These are phyloP conservation scores for Scolopax rusticola DNA, from an alignment of 2,797 vertebrate genomes.

Conservation along the genomic window DNA sequence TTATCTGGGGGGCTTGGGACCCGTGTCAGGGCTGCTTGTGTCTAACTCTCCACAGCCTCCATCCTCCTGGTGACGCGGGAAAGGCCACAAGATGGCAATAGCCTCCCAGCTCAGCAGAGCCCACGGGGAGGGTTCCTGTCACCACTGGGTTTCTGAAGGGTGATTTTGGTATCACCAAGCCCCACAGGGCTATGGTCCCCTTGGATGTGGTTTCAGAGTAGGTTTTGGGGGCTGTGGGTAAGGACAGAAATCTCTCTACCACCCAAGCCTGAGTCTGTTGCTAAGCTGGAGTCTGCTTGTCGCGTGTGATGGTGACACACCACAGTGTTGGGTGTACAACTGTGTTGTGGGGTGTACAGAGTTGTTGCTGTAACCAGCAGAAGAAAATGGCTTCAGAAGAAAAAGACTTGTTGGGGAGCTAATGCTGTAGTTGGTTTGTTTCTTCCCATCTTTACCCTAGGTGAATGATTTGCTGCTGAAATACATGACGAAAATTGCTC, in stretches of 20 bases:
- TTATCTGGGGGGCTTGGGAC: no score
- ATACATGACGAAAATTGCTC: conserved; percentile 54
- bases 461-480: conserved; percentile 79
- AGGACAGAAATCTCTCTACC: not conserved
- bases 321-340: accelerated
- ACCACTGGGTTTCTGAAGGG: not conserved
- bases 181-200: not conserved
- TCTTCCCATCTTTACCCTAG: conserved; percentile 65
- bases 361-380: not conserved
- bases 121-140: accelerated
- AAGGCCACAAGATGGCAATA: not conserved
- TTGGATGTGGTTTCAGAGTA: not conserved
- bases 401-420: not conserved
- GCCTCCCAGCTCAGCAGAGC: not conserved
- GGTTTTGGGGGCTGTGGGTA: not conserved
- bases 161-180: not conserved
- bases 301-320: accelerated
- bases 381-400: not conserved
- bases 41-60: not conserved
- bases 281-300: not conserved
- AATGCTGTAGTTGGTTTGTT: not conserved
- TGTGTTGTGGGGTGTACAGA: not conserved
- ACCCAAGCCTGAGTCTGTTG: not conserved
- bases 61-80: accelerated
- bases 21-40: not conserved